A percentile compares a stretch with the other conserved stretches of the same genome.
phyloP scores from a whole-genome alignment of 2,113 vertebrate species.

The Paraplagusia blochii region DNA sequence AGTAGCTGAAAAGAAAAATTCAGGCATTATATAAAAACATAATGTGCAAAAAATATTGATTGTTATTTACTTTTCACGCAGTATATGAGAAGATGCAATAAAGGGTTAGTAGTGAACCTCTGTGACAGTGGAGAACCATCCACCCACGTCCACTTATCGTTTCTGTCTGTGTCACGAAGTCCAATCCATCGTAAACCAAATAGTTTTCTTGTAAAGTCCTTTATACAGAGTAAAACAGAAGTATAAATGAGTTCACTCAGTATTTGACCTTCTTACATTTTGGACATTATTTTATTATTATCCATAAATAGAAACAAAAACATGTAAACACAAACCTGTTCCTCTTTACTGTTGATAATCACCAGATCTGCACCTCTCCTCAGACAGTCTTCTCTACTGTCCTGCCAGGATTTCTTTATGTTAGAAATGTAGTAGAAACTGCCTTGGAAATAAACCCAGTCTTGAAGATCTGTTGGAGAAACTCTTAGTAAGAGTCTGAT shows the following conservation, averaged over 20 bases:
- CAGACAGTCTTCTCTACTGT: slow-evolving; percentile 34
- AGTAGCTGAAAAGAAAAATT: slow-evolving; percentile 14
- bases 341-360: slow-evolving; percentile 31
- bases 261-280: too few species aligned
- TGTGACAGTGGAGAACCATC: slow-evolving; percentile 15
- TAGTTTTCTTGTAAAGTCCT: slow-evolving; percentile 4
- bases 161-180: slow-evolving; percentile 7
- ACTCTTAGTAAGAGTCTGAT: too few species aligned
- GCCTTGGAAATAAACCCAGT: slow-evolving; percentile 20
- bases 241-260: background rate
- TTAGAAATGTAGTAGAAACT: slow-evolving; percentile 38
- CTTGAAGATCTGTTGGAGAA: background rate
- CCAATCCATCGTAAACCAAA: slow-evolving; percentile 12
- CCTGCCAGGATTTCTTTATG: slow-evolving; percentile 17
- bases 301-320: background rate
- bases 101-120: slow-evolving; percentile 9
- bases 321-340: slow-evolving; percentile 24
- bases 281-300: too few species aligned
- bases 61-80: too few species aligned
- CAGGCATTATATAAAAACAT: background rate
- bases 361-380: slow-evolving; percentile 36
- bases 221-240: background rate
- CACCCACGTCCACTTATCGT: slow-evolving; percentile 30
- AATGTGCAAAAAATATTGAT: background rate
- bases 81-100: too few species aligned